Conservation (phyloP, 2,797 vertebrate genomes). For the Micrastur ruficollis region DNA sequence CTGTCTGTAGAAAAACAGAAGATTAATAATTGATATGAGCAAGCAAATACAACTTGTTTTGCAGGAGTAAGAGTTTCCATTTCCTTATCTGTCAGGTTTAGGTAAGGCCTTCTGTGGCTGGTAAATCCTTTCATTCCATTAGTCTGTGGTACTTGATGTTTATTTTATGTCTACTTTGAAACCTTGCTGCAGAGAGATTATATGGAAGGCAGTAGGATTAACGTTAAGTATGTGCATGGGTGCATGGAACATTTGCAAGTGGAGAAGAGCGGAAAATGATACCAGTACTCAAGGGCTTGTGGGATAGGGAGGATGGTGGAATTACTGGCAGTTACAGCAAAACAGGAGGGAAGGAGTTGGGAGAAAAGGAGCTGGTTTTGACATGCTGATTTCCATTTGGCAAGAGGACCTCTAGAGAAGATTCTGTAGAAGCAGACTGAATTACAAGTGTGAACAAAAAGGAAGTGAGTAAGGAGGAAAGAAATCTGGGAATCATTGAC, state of each 20-base stretch:
- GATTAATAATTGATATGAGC: not conserved
- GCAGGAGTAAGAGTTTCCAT: not conserved
- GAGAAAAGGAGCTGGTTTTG: not conserved
- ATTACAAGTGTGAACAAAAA: slow-evolving; percentile 52
- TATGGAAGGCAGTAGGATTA: not conserved
- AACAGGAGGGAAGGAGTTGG: not conserved
- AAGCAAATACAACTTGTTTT: not conserved
- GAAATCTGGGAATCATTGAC: slow-evolving; percentile 22
- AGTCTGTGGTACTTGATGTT: not conserved
- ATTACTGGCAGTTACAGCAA: not conserved
- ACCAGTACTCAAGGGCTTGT: not conserved
- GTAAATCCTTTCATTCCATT: not conserved
- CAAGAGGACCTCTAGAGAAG: slow-evolving; percentile 11
- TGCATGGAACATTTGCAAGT: not conserved
- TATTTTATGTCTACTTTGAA: not conserved
- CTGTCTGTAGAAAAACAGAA: not conserved
- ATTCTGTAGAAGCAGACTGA: slow-evolving; percentile 13
- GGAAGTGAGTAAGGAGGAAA: not conserved
- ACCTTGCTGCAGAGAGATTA: not conserved
- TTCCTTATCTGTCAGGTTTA: not conserved
- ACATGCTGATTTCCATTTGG: slow-evolving; percentile 14
- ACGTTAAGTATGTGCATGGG: not conserved
- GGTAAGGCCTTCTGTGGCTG: not conserved
- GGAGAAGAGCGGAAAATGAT: not conserved
- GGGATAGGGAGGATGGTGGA: not conserved